Conservation (phyloP, 2,113 vertebrate species). For the Hemibagrus wyckioides region DNA sequence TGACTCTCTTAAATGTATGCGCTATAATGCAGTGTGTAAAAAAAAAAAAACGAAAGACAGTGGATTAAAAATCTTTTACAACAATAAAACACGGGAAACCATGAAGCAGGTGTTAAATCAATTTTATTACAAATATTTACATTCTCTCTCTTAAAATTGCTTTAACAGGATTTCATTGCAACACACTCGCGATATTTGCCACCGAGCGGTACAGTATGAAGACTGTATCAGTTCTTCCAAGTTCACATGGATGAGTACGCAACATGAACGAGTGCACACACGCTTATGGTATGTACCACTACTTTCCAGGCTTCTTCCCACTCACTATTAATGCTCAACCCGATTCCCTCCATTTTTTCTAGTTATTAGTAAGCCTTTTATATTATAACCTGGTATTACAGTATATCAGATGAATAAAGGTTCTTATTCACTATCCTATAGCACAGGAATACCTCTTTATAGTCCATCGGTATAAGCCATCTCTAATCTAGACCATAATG, state of each 20-base stretch:
- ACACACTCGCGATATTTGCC: conserved; percentile 44
- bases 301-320: background rate
- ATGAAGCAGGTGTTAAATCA: conserved; percentile 71
- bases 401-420: background rate
- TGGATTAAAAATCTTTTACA: background rate
- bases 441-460: background rate
- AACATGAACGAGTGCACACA: background rate
- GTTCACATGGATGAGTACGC: background rate
- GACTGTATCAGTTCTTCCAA: background rate
- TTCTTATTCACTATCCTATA: conserved; percentile 17
- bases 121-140: conserved; percentile 92
- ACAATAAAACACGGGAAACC: background rate
- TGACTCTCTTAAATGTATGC: background rate
- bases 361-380: background rate
- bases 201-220: background rate
- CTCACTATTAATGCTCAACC: background rate
- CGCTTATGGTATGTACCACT: background rate
- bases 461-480: background rate
- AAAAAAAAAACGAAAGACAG: background rate
- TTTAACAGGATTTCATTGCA: conserved; percentile 71
- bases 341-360: background rate
- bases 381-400: conserved; percentile 10
- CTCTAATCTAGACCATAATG: conserved; percentile 33
- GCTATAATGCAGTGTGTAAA: background rate
- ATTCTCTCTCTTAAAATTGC: conserved; percentile 64